Conservation (phyloP, 2,888 invertebrate genomes). For the Andricus quercusramuli region DNA sequence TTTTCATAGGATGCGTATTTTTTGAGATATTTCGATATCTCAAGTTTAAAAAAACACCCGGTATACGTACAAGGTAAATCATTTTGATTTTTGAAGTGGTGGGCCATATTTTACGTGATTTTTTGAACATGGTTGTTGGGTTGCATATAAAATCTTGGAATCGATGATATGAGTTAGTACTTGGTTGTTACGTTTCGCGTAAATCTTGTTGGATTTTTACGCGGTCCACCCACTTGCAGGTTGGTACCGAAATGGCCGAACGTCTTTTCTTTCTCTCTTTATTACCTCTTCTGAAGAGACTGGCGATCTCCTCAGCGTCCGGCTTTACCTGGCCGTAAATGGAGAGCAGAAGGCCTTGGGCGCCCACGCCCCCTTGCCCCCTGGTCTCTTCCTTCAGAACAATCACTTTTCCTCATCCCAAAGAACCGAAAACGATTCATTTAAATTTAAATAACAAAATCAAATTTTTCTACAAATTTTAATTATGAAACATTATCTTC, state of each 20-base stretch:
- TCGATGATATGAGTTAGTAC: slow-evolving; percentile 40
- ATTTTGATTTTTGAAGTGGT: slow-evolving; percentile 5
- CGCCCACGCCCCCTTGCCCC: slow-evolving; percentile 71
- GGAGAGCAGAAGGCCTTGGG: slow-evolving; percentile 74
- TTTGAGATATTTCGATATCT: too few species aligned
- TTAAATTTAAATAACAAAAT: neutral
- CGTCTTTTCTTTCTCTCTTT: slow-evolving; percentile 49
- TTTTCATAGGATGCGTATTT: too few species aligned
- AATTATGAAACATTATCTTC: neutral
- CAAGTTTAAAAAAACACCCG: too few species aligned
- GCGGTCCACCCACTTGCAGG: slow-evolving; percentile 37
- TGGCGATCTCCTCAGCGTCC: slow-evolving; percentile 62
- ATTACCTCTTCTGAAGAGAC: slow-evolving; percentile 52
- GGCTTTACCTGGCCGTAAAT: slow-evolving; percentile 70
- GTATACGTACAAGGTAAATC: neutral
- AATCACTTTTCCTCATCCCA: slow-evolving; percentile 50
- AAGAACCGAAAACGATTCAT: slow-evolving; percentile 4
- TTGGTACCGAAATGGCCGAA: slow-evolving; percentile 51
- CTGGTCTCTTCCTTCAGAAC: slow-evolving; percentile 50
- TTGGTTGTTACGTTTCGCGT: slow-evolving; percentile 38
- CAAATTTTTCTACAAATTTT: neutral
- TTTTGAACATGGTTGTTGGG: slow-evolving; percentile 12
- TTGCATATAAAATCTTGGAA: slow-evolving; percentile 35
- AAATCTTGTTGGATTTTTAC: slow-evolving; percentile 37
- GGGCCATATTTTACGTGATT: slow-evolving; percentile 26